Evolutionary conservation across 2,888 invertebrate genomes (phyloP).

Genomic region (Pherbina coryleti): DNA sequence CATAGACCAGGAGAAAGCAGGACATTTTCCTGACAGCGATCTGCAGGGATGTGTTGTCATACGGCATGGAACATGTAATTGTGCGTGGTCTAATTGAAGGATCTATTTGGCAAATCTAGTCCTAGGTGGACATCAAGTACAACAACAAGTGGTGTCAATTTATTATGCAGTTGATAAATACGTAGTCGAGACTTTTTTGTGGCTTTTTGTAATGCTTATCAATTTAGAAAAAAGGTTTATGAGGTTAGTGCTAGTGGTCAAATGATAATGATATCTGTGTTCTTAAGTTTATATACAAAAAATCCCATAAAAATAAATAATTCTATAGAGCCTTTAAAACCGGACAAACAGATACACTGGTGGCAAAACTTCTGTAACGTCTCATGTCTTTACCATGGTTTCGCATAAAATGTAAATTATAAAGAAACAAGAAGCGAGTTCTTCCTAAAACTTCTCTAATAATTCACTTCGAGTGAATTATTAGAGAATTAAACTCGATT

Average conservation of each 20-base stretch:
- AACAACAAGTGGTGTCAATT: constrained; percentile 44
- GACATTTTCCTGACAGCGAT: not conserved
- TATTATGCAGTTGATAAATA: constrained; percentile 62
- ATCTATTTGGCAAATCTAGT: not conserved
- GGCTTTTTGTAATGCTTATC: constrained; percentile 60
- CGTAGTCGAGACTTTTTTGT: constrained; percentile 60
- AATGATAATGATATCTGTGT: too few species aligned
- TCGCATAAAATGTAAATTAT: too few species aligned
- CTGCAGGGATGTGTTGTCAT: not conserved
- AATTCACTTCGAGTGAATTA: too few species aligned
- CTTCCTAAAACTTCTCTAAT: too few species aligned
- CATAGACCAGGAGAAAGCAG: not conserved
- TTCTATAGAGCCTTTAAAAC: too few species aligned
- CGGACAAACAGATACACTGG: too few species aligned
- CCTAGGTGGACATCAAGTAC: not conserved
- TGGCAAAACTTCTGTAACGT: too few species aligned
- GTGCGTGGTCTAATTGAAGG: constrained; percentile 15
- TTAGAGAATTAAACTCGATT: too few species aligned
- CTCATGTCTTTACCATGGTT: too few species aligned
- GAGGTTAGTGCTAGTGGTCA: not conserved
- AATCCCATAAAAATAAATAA: too few species aligned
- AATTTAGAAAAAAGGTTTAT: constrained; percentile 45
- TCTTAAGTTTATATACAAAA: too few species aligned
- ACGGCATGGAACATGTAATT: not conserved
- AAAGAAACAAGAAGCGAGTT: too few species aligned